These are phyloP conservation scores for Autographa pulchrina DNA, from an alignment of 2,888 invertebrate species.

Conservation along the genomic window DNA sequence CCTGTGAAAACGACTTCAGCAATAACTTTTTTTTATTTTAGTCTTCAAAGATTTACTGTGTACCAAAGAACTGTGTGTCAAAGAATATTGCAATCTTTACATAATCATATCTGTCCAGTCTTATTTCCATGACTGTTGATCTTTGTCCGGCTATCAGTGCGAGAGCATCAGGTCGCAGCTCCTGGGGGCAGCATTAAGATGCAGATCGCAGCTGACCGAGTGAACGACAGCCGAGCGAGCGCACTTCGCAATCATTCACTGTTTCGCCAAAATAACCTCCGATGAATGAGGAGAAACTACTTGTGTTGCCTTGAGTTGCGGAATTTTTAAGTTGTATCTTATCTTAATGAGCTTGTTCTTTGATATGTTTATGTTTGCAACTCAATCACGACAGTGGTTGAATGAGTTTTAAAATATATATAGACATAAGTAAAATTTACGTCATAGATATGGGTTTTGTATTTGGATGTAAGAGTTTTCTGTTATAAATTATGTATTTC, in stretches of 20 bases:
- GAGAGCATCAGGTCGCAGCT: constrained; percentile 62
- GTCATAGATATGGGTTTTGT: too few species aligned
- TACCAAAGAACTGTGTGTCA: too few species aligned
- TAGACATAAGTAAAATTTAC: too few species aligned
- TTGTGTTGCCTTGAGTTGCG: neutral
- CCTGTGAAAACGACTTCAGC: too few species aligned
- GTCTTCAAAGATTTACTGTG: too few species aligned
- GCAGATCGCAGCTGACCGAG: constrained; percentile 59
- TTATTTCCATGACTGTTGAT: neutral
- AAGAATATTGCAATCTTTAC: too few species aligned
- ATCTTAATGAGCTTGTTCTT: neutral
- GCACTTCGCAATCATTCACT: constrained; percentile 18
- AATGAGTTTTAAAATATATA: too few species aligned
- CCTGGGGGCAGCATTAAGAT: constrained; percentile 60
- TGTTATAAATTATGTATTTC: too few species aligned
- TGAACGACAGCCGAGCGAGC: constrained; percentile 42
- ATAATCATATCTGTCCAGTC: neutral
- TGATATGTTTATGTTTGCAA: neutral
- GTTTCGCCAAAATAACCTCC: constrained; percentile 18
- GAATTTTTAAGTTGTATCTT: neutral
- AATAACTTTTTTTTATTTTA: too few species aligned
- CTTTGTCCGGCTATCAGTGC: constrained; percentile 48
- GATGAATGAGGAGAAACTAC: constrained; percentile 1
- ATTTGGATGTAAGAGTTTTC: too few species aligned
- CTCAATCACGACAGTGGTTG: too few species aligned